Evolutionary conservation across 2,888 invertebrate genomes (phyloP).

Genomic region (Aromia moschata): DNA sequence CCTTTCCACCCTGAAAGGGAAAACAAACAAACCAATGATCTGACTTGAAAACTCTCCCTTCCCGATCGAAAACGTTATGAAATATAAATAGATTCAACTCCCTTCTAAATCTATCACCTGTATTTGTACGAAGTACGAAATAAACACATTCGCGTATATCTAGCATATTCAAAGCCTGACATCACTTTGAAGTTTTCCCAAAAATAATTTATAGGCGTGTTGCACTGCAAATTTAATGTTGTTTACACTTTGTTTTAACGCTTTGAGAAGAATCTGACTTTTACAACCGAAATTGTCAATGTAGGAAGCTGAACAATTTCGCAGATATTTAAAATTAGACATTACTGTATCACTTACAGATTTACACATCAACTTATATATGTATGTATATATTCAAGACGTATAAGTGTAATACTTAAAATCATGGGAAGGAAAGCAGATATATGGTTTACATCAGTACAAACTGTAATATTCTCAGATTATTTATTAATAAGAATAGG

Average conservation of each 20-base stretch:
- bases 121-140: not conserved
- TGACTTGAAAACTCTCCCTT: too few relatives aligned
- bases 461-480: too few relatives aligned
- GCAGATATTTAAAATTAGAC: constrained; percentile 11
- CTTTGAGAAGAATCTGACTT: not conserved
- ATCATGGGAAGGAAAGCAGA: constrained; percentile 10
- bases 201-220: not conserved
- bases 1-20: too few relatives aligned
- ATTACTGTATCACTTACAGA: not conserved
- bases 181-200: not conserved
- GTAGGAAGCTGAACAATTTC: too few relatives aligned
- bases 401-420: constrained; percentile 9
- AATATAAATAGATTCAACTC: not conserved
- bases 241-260: not conserved
- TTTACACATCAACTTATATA: too few relatives aligned
- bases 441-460: constrained; percentile 14
- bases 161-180: too few relatives aligned
- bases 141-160: too few relatives aligned
- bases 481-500: too few relatives aligned
- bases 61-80: not conserved
- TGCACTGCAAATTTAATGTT: not conserved
- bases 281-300: too few relatives aligned
- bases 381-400: too few relatives aligned
- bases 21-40: too few relatives aligned
- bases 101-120: not conserved